These are phyloP conservation scores for Boloria euphrosyne DNA, from an alignment of 2,888 invertebrate species.

Conservation along the genomic window DNA sequence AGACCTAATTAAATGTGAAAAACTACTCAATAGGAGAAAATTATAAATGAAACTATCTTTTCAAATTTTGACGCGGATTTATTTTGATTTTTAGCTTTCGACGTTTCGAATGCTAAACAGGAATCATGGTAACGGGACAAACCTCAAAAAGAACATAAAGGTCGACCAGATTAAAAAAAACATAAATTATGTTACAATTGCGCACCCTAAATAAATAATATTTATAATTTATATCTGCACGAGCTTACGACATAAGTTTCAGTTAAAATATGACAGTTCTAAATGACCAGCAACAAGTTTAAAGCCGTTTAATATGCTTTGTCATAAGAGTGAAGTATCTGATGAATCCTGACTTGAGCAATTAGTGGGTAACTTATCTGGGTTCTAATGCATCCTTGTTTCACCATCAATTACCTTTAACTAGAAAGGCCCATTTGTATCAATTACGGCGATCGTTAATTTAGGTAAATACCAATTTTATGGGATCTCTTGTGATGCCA, in stretches of 20 bases:
- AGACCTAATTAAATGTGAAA: too few species aligned
- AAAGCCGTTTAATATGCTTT: slow-evolving; percentile 28
- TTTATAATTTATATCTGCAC: slow-evolving; percentile 3
- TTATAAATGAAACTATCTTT: too few species aligned
- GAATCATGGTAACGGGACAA: too few species aligned
- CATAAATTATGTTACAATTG: too few species aligned
- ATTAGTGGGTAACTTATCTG: slow-evolving; percentile 39
- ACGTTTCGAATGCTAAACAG: too few species aligned
- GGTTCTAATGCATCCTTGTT: slow-evolving; percentile 38
- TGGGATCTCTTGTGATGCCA: slow-evolving; percentile 58
- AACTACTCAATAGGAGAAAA: too few species aligned
- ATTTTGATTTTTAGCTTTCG: too few species aligned
- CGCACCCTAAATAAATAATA: background rate
- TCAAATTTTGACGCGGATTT: too few species aligned
- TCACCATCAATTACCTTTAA: slow-evolving; percentile 72
- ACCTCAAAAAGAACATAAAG: too few species aligned
- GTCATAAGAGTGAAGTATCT: slow-evolving; percentile 31
- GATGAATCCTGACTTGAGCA: slow-evolving; percentile 35
- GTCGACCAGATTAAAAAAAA: too few species aligned
- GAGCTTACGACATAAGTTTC: background rate
- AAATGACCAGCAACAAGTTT: slow-evolving; percentile 27
- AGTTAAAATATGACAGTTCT: slow-evolving; percentile 25
- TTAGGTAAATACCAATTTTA: slow-evolving; percentile 79
- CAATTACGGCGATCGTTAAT: slow-evolving; percentile 75
- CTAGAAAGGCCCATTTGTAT: slow-evolving; percentile 78